Conservation (phyloP, 2,888 invertebrate species). For the Cartodere bifasciata region DNA sequence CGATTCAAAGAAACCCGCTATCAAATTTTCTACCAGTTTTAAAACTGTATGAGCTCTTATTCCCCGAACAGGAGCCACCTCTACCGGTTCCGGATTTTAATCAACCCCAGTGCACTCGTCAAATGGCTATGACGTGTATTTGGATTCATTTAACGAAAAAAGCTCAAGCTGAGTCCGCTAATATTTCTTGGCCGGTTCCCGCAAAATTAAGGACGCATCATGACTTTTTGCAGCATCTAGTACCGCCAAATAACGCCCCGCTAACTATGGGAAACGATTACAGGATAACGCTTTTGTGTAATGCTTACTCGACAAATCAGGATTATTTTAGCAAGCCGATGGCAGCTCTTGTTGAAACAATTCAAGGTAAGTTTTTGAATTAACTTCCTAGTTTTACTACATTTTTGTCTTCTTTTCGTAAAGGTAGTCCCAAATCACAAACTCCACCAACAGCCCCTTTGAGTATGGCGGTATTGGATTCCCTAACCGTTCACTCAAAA, state of each 20-base stretch:
- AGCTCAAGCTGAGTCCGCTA: constrained; percentile 75
- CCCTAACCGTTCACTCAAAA: constrained; percentile 89
- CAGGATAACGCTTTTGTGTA: constrained; percentile 82
- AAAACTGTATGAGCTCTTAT: constrained; percentile 80
- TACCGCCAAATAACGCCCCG: constrained; percentile 57
- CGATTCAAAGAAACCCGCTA: constrained; percentile 86
- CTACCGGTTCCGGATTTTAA: constrained; percentile 80
- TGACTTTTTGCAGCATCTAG: constrained; percentile 76
- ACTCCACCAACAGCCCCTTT: constrained; percentile 66
- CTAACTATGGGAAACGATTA: constrained; percentile 75
- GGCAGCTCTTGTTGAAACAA: constrained; percentile 81
- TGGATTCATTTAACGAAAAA: constrained; percentile 95
- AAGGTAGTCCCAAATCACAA: constrained; percentile 39
- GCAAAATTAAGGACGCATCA: constrained; percentile 29
- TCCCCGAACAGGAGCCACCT: constrained; percentile 84
- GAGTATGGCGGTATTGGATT: constrained; percentile 86
- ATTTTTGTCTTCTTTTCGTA: too few relatives aligned
- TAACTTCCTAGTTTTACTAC: too few relatives aligned
- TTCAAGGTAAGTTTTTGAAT: too few relatives aligned
- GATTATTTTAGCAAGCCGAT: constrained; percentile 86
- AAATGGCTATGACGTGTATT: constrained; percentile 90
- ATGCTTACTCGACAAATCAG: constrained; percentile 89
- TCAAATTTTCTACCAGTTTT: constrained; percentile 82
- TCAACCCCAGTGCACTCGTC: constrained; percentile 74
- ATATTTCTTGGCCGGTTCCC: constrained; percentile 32